Evolutionary conservation across 2,113 vertebrate genomes (phyloP).

Genomic region (zebrafish (Danio rerio)): DNA sequence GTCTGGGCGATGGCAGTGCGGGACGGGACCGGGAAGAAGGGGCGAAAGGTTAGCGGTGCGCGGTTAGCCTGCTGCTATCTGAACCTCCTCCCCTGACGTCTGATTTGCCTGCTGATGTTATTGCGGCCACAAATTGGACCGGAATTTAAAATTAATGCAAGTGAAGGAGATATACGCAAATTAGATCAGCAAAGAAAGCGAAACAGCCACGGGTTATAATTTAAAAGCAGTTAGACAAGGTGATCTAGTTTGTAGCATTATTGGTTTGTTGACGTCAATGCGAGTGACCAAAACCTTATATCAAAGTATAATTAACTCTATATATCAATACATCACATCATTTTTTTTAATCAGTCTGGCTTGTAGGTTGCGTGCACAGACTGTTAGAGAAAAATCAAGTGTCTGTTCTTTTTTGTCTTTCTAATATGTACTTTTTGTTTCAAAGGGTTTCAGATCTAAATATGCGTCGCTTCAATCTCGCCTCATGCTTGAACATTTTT

Average conservation of each 20-base stretch:
- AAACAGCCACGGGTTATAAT: constrained; percentile 51
- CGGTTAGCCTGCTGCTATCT: constrained; percentile 19
- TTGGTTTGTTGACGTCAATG: constrained; percentile 25
- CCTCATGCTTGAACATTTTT: constrained; percentile 17
- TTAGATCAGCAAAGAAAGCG: constrained; percentile 46
- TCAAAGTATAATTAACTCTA: neutral
- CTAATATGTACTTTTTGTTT: neutral
- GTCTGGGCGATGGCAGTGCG: constrained; percentile 4
- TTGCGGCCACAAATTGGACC: constrained; percentile 54
- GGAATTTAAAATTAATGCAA: constrained; percentile 49
- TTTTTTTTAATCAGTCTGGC: neutral
- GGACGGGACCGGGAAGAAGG: neutral
- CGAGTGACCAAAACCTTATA: neutral
- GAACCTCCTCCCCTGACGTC: constrained; percentile 37
- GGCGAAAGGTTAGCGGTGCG: constrained; percentile 38
- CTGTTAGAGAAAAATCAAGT: neutral
- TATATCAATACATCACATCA: neutral
- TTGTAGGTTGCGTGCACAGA: neutral
- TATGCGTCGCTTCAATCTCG: constrained; percentile 49
- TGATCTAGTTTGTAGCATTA: constrained; percentile 39
- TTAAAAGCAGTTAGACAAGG: constrained; percentile 30
- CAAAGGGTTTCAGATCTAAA: constrained; percentile 7
- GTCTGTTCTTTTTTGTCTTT: neutral
- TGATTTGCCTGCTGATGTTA: constrained; percentile 41
- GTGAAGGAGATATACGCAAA: constrained; percentile 46